Base-by-base conservation (phyloP, 2,797 vertebrate genomes). In the Anableps anableps region DNA sequence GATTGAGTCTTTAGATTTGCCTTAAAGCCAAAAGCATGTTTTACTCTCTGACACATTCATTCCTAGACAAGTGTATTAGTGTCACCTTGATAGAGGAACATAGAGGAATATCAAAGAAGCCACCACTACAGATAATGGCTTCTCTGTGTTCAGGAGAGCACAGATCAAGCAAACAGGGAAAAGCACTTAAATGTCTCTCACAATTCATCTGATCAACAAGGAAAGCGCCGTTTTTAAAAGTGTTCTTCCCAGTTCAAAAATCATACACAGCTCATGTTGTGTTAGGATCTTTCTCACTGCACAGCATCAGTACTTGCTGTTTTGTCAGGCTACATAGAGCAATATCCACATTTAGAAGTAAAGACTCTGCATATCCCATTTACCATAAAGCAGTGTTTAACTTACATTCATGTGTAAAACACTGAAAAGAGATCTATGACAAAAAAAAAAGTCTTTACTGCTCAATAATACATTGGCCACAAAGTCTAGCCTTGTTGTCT, bases 101-200 rank as follows among this genome's bases (percentile, higher is more conserved):
- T 83, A 62, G 77, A 66, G 43, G 85, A 77, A 87, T 68, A 87
- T 89, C 78, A 80, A 77, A 79, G 74, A 83, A 80, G 77, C 45
- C 72, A 48, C 77, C 43, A 26, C 45, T 77, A 77, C 73, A 84
- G 82, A 86, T 90, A 92, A 93, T 89, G 87, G 88, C 77, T 84
- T 84, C 72, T 77, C 81, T 83, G 62, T 91, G 90, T 91, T 85
- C 84, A 74, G 62, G 62, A 78, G 66, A 74, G 86, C 79, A 76
- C 82, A 50, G 72, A 83, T 91, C 87, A 88, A 74, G 73, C 74
- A 74, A 87, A 93, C 89, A 93, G 77, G 75, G 80, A 91, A 92
- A 93, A 93, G 86, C 91, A 92, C 89, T 93, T 89, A 86, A 79
- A 81, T 48, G 26, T 80, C 73, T 84, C 79, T 73, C 11, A 77